A percentile compares a stretch with the other conserved stretches of the same genome.
Conservation (phyloP, 2,888 invertebrate genomes). For the Morinoia aosen region DNA sequence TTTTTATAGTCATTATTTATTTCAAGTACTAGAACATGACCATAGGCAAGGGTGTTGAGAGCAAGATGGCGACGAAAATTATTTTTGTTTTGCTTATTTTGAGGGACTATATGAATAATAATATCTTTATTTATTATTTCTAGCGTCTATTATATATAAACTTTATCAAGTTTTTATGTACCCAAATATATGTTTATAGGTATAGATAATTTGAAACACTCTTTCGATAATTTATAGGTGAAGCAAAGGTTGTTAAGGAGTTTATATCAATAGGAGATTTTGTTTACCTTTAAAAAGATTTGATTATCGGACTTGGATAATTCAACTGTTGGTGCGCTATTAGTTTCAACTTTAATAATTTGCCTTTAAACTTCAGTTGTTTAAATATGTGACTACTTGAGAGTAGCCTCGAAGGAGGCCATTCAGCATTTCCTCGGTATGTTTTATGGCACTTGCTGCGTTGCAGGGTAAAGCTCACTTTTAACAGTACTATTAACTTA, state of each 20-base stretch:
- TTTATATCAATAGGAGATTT: neutral
- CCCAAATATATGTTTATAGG: neutral
- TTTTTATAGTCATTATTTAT: too few relatives aligned
- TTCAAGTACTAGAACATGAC: neutral
- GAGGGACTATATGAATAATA: neutral
- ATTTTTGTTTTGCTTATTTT: neutral
- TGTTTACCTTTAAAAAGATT: neutral
- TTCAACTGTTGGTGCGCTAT: neutral
- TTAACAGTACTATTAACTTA: too few relatives aligned
- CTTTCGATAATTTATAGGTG: neutral
- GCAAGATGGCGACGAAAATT: neutral
- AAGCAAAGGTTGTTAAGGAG: slow-evolving; percentile 2
- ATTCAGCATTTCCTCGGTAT: neutral
- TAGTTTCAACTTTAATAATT: neutral
- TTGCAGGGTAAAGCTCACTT: neutral
- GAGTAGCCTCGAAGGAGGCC: neutral
- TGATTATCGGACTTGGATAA: neutral
- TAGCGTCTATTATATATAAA: neutral
- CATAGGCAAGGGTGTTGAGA: neutral
- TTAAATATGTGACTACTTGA: neutral
- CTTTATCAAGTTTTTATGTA: neutral
- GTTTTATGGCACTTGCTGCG: neutral
- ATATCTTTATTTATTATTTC: neutral
- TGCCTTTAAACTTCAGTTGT: neutral
- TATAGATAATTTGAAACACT: slow-evolving; percentile 34